phyloP scores from a whole-genome alignment of 2,113 vertebrate genomes.

The Pachycephala philippinensis region DNA sequence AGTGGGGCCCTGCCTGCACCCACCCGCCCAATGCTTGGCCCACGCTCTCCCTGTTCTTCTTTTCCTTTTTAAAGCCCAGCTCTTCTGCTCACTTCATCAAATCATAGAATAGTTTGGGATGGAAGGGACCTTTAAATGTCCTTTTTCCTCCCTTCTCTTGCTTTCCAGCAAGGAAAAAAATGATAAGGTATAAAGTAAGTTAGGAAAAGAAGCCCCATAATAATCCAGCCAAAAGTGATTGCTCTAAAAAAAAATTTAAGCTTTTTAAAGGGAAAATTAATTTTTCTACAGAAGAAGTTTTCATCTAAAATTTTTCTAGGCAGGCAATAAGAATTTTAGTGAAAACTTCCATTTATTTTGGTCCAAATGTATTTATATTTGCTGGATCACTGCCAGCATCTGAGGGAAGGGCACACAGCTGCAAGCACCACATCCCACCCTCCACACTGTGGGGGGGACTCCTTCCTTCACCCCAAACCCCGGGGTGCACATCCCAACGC shows the following conservation, averaged over 20 bases:
- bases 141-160: background rate
- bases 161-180: background rate
- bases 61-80: background rate
- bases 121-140: background rate
- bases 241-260: background rate
- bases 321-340: background rate
- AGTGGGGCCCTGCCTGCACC: background rate
- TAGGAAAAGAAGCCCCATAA: background rate
- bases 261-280: background rate
- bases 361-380: background rate
- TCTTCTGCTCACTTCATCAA: background rate
- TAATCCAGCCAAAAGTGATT: background rate
- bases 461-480: background rate
- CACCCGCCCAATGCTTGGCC: background rate
- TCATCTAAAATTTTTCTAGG: background rate
- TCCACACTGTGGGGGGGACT: rapidly evolving
- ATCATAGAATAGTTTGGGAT: background rate
- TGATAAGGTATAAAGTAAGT: background rate
- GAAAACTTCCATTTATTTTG: background rate
- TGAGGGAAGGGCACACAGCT: rapidly evolving
- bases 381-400: background rate
- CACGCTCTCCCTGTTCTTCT: rapidly evolving
- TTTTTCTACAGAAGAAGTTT: background rate
- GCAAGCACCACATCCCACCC: background rate
- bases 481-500: rapidly evolving